Evolutionary conservation across 2,888 invertebrate species (phyloP).

Genomic region (Boloria euphrosyne): DNA sequence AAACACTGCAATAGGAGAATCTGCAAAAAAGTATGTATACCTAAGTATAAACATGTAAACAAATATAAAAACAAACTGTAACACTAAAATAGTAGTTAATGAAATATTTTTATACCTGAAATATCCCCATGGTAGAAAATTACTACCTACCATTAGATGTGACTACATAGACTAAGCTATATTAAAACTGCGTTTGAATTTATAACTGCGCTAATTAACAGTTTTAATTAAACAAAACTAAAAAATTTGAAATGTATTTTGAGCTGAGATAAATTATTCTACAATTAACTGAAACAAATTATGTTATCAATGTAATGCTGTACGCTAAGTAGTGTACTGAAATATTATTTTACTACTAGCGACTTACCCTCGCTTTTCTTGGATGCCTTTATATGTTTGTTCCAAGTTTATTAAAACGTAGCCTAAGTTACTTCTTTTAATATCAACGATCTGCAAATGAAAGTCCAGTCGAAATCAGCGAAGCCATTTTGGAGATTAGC

Average conservation of each 20-base stretch:
- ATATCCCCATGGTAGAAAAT: conserved; percentile 25
- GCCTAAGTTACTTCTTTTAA: too few relatives aligned
- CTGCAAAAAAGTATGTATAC: conserved; percentile 6
- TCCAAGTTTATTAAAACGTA: too few relatives aligned
- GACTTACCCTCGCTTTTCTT: too few relatives aligned
- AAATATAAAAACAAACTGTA: background rate
- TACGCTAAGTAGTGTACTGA: conserved; percentile 21
- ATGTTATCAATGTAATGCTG: conserved; percentile 33
- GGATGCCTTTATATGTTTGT: too few relatives aligned
- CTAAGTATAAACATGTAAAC: background rate
- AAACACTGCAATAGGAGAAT: conserved; percentile 5
- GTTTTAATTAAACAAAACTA: conserved; percentile 11
- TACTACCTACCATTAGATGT: conserved; percentile 3
- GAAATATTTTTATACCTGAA: conserved; percentile 21
- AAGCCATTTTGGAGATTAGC: too few relatives aligned
- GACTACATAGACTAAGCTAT: conserved; percentile 12
- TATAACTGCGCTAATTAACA: conserved; percentile 32
- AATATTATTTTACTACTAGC: conserved; percentile 4
- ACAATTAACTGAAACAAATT: conserved; percentile 44
- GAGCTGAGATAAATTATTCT: conserved; percentile 2
- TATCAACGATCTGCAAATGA: too few relatives aligned
- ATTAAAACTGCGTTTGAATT: conserved; percentile 20
- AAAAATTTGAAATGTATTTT: background rate
- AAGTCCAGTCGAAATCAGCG: too few relatives aligned
- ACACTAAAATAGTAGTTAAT: background rate